phyloP scores from a whole-genome alignment of 2,113 vertebrate genomes.

The Sterrhoptilus dennistouni region DNA sequence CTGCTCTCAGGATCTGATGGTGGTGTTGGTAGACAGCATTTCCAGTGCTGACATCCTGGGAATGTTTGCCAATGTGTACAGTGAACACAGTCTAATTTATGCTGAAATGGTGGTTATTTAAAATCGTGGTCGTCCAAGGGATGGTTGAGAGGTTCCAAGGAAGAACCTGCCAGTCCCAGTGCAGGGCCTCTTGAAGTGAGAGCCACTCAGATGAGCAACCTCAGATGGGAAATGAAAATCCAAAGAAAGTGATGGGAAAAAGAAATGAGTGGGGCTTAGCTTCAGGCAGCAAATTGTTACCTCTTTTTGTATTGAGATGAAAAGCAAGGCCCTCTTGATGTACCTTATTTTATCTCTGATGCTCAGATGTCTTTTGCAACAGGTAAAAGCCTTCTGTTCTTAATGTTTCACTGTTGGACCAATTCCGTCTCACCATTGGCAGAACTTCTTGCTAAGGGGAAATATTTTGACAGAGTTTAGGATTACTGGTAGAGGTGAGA shows the following conservation, averaged over 20 bases:
- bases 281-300: neutral
- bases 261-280: neutral
- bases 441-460: constrained; percentile 2
- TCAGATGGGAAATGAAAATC: neutral
- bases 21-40: neutral
- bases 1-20: neutral
- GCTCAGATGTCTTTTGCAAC: neutral
- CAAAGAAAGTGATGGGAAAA: neutral
- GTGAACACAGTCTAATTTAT: neutral
- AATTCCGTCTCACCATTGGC: neutral
- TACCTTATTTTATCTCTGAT: neutral
- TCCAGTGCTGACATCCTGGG: neutral
- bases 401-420: neutral
- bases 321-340: neutral
- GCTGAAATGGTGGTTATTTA: neutral
- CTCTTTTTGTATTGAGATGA: neutral
- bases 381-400: constrained; percentile 45
- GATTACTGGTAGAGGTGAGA: constrained; percentile 17
- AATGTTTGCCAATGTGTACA: neutral
- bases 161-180: neutral
- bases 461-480: constrained; percentile 62
- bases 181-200: neutral
- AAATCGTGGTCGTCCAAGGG: neutral
- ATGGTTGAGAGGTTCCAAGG: neutral
- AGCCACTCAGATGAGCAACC: neutral